A percentile compares a stretch with the other conserved stretches of the same genome.
These are phyloP conservation scores for Drosophila watanabei DNA, from an alignment of 1,140 invertebrate genomes.

Conservation along the genomic window DNA sequence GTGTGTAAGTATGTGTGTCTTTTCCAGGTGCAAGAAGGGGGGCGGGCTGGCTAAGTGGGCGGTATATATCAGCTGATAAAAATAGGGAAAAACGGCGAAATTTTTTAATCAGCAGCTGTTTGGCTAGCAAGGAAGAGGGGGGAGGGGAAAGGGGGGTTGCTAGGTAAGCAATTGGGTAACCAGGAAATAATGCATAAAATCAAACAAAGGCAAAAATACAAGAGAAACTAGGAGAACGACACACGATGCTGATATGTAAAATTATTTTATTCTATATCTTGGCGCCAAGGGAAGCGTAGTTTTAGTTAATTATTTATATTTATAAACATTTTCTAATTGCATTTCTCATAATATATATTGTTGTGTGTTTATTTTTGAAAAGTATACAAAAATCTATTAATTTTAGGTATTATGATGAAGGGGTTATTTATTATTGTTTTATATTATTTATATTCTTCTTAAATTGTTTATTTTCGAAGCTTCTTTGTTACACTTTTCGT, in stretches of 20 bases:
- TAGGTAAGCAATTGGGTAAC: slow-evolving; percentile 11
- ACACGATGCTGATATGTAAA: neutral
- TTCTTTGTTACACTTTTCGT: neutral
- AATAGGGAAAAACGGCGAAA: slow-evolving; percentile 12
- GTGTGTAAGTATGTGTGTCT: neutral
- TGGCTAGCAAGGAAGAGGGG: too few relatives aligned
- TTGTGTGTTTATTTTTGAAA: neutral
- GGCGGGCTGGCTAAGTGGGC: slow-evolving; percentile 5
- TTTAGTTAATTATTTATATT: neutral
- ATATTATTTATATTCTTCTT: neutral
- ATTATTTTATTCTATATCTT: neutral
- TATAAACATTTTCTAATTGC: neutral
- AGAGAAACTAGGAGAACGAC: neutral
- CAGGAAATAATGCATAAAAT: slow-evolving; percentile 33
- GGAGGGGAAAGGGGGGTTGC: neutral
- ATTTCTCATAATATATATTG: neutral
- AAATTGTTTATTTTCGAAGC: too few relatives aligned
- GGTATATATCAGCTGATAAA: slow-evolving; percentile 44
- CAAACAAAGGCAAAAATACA: slow-evolving; percentile 3
- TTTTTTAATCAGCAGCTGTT: slow-evolving; percentile 17
- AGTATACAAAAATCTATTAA: neutral
- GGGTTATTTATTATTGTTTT: neutral
- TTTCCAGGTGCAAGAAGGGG: slow-evolving; percentile 34
- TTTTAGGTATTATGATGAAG: neutral
- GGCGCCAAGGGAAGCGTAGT: neutral